Conservation (phyloP, 2,797 vertebrate genomes). For the Tadarida brasiliensis region DNA sequence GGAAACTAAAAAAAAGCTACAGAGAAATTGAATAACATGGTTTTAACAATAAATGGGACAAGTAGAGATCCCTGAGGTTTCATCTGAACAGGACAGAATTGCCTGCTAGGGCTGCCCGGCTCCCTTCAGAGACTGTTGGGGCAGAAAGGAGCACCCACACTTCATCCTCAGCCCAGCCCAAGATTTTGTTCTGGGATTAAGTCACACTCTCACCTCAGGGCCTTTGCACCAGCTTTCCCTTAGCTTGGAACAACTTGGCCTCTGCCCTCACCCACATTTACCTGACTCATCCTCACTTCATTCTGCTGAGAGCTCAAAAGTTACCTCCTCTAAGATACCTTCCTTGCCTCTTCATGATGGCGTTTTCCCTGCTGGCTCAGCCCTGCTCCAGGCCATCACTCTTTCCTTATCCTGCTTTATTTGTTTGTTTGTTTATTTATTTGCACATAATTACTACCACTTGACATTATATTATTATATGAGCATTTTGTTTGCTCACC, state of each 20-base stretch:
- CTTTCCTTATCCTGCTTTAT: neutral
- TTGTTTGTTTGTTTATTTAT: neutral
- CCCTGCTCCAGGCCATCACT: neutral
- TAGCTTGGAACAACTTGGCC: neutral
- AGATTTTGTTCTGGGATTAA: neutral
- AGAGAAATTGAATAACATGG: neutral
- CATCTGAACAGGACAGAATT: neutral
- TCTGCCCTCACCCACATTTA: neutral
- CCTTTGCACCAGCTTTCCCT: neutral
- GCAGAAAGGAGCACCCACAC: neutral
- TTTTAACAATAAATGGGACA: neutral
- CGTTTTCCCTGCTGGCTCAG: neutral
- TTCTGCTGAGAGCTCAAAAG: constrained; percentile 13
- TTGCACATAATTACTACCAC: neutral
- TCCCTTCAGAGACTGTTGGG: neutral
- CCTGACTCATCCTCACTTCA: neutral
- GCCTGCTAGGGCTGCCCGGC: neutral
- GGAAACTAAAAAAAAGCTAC: neutral
- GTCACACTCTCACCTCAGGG: neutral
- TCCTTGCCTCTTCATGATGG: neutral
- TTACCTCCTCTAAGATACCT: neutral
- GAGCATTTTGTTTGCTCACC: neutral
- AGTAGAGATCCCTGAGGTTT: neutral
- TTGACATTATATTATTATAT: neutral
- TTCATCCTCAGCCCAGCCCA: neutral